These are phyloP conservation scores for Tetramorium simillimum DNA, from an alignment of 1,140 invertebrate species.

Conservation along the genomic window DNA sequence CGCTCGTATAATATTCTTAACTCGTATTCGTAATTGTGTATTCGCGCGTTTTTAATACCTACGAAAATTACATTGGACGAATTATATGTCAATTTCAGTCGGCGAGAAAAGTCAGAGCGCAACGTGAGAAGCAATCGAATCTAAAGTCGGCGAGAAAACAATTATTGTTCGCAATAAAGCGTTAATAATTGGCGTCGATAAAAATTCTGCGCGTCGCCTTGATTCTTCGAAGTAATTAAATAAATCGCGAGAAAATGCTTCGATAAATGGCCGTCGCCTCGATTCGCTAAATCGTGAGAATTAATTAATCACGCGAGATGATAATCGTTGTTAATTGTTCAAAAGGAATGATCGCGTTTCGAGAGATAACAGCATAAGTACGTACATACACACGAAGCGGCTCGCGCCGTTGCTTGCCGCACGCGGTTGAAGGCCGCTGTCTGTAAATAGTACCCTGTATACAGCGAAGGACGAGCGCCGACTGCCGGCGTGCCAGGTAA, in stretches of 20 bases:
- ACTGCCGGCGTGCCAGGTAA: background rate
- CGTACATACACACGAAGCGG: background rate
- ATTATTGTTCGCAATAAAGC: background rate
- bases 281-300: background rate
- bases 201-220: background rate
- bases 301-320: constrained; percentile 10
- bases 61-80: background rate
- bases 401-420: background rate
- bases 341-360: background rate
- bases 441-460: background rate
- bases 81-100: background rate
- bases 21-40: background rate
- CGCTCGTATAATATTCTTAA: background rate
- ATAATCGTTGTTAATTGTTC: constrained; percentile 3
- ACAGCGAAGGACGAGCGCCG: background rate
- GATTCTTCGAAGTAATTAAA: constrained; percentile 8
- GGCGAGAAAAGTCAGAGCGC: background rate
- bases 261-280: background rate
- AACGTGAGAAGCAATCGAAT: background rate
- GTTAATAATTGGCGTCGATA: background rate
- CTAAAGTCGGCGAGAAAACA: background rate
- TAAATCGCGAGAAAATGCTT: background rate
- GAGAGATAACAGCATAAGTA: background rate
- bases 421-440: background rate
- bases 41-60: background rate